Evolutionary conservation across 92 coral and sea anemone species (phyloP).

Genomic region (Parazoanthus atlanticus): DNA sequence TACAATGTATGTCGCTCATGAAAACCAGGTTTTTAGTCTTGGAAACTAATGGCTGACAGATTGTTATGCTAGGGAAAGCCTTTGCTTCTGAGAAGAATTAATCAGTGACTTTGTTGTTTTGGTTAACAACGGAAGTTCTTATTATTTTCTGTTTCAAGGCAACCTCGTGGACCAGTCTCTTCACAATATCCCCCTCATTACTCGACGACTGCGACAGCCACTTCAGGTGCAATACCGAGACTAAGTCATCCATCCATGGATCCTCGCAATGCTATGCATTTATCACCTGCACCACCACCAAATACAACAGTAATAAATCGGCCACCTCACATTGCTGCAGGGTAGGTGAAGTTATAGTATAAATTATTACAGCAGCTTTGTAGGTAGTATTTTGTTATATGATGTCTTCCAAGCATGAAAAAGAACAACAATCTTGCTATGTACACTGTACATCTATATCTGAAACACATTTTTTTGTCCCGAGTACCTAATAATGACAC

Average conservation of each 20-base stretch:
- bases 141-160: slow-evolving; percentile 61
- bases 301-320: slow-evolving; percentile 91
- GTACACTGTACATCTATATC: too few relatives aligned
- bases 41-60: too few relatives aligned
- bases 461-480: too few relatives aligned
- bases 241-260: slow-evolving; percentile 92
- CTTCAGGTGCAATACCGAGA: slow-evolving; percentile 82
- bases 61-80: too few relatives aligned
- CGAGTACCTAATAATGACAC: too few relatives aligned
- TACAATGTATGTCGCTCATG: too few relatives aligned
- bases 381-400: not conserved
- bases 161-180: slow-evolving; percentile 80
- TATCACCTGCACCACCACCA: slow-evolving; percentile 93
- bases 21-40: too few relatives aligned
- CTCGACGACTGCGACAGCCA: slow-evolving; percentile 89
- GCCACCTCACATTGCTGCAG: slow-evolving; percentile 55
- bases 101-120: not conserved
- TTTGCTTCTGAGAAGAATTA: too few relatives aligned
- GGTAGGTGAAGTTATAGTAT: slow-evolving; percentile 18
- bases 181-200: slow-evolving; percentile 86
- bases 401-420: too few relatives aligned
- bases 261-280: slow-evolving; percentile 78
- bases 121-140: not conserved
- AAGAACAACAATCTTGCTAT: too few relatives aligned
- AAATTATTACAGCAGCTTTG: not conserved